Conservation (phyloP, 2,888 invertebrate species). For the Hypercompe scribonia region DNA sequence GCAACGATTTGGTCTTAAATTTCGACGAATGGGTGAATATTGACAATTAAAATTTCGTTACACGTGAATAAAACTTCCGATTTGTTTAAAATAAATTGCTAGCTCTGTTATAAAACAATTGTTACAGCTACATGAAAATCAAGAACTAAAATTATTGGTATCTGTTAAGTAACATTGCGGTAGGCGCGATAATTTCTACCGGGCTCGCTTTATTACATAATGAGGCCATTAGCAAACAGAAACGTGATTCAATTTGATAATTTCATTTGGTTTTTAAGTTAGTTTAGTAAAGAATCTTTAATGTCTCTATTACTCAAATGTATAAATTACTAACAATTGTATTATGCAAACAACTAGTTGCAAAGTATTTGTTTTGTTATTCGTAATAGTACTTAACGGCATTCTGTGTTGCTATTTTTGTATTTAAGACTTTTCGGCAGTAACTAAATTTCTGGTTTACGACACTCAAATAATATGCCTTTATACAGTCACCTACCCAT, state of each 20-base stretch:
- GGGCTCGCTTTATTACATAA: slow-evolving; percentile 29
- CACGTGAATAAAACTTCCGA: too few species aligned
- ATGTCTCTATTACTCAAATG: slow-evolving; percentile 32
- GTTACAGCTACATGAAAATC: slow-evolving; percentile 8
- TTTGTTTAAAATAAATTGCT: neutral
- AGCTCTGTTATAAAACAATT: slow-evolving; percentile 6
- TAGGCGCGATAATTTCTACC: slow-evolving; percentile 20
- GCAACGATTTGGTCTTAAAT: too few species aligned
- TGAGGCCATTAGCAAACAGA: slow-evolving; percentile 32
- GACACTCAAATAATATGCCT: neutral
- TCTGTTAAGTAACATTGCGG: slow-evolving; percentile 31
- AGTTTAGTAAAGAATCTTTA: slow-evolving; percentile 20
- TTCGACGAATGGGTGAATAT: too few species aligned
- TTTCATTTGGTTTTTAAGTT: slow-evolving; percentile 27
- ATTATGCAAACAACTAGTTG: slow-evolving; percentile 7
- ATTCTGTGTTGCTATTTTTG: neutral
- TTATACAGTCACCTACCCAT: neutral
- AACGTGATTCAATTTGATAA: slow-evolving; percentile 50
- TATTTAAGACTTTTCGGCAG: neutral
- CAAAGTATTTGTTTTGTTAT: slow-evolving; percentile 3
- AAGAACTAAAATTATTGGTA: slow-evolving; percentile 11
- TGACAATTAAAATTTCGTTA: neutral
- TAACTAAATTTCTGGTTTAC: neutral
- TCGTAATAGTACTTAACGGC: neutral
- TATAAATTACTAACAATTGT: slow-evolving; percentile 16